phyloP scores from a whole-genome alignment of 2,113 vertebrate genomes.

The Bothrops jararaca region DNA sequence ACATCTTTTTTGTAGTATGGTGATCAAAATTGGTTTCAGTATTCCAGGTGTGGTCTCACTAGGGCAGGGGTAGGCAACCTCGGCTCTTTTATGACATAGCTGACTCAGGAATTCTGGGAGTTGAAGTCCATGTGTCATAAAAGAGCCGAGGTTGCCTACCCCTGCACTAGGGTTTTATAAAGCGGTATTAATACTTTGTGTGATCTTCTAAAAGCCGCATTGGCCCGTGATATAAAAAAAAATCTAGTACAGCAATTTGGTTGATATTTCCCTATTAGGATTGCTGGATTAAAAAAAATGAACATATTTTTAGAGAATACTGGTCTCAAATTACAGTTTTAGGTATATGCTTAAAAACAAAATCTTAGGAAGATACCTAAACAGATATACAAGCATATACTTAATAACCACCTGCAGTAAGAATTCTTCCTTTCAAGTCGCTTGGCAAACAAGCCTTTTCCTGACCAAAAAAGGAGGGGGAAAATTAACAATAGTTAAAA shows the following conservation, averaged over 20 bases:
- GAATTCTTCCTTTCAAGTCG: not conserved
- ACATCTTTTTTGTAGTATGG: no score
- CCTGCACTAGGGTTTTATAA: no score
- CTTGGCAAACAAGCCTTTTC: not conserved
- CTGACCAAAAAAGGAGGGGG: not conserved
- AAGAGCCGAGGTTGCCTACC: no score
- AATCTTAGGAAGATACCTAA: not conserved
- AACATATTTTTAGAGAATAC: not conserved
- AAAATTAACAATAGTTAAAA: not conserved
- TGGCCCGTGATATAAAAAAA: not conserved
- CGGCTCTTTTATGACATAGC: no score
- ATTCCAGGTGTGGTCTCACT: no score
- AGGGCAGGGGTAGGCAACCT: no score
- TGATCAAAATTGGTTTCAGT: no score
- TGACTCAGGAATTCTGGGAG: no score
- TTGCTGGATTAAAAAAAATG: not conserved
- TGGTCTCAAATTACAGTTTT: not conserved
- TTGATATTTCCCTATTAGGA: not conserved
- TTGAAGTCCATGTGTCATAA: no score
- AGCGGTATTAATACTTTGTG: no score
- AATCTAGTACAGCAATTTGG: not conserved
- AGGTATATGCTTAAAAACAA: not conserved
- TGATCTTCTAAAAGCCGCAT: not conserved
- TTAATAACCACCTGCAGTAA: not conserved
- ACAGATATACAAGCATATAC: not conserved